These are phyloP conservation scores for Neuroscelio doddi DNA, from an alignment of 2,888 invertebrate genomes.

Conservation along the genomic window DNA sequence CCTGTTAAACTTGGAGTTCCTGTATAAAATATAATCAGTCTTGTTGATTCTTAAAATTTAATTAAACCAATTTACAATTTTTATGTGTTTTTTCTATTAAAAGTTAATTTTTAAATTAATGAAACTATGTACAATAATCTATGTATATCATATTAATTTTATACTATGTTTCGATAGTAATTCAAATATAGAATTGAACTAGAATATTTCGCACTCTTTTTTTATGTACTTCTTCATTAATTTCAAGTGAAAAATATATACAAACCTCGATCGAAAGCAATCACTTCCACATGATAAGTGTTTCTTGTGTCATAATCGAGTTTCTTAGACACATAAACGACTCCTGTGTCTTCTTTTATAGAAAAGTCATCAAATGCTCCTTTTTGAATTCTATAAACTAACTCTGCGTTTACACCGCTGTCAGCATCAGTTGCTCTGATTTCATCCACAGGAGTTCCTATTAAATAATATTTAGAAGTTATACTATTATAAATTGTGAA, in stretches of 20 bases:
- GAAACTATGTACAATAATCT: too few relatives aligned
- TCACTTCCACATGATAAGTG: constrained; percentile 85
- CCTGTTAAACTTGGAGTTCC: constrained; percentile 88
- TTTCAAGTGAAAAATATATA: neutral
- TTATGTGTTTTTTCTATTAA: too few relatives aligned
- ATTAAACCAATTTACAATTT: too few relatives aligned
- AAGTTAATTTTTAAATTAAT: too few relatives aligned
- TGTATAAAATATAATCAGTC: constrained; percentile 54
- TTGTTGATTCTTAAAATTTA: too few relatives aligned
- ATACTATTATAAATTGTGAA: too few relatives aligned
- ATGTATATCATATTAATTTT: too few relatives aligned
- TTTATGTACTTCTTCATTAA: too few relatives aligned
- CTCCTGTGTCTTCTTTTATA: constrained; percentile 84
- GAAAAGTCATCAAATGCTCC: constrained; percentile 89
- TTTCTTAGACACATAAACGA: constrained; percentile 82
- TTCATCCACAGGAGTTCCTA: constrained; percentile 83
- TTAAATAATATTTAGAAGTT: too few relatives aligned
- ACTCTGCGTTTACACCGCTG: constrained; percentile 87
- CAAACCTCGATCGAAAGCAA: constrained; percentile 85
- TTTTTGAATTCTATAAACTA: constrained; percentile 86
- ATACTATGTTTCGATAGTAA: neutral
- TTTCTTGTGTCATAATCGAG: constrained; percentile 88
- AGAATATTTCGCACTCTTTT: neutral
- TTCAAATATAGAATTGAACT: neutral
- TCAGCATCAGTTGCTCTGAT: constrained; percentile 89